Base-by-base conservation (phyloP, 37 sponge, comb jelly and placozoan genomes). In the Petrosia ficiformis region DNA sequence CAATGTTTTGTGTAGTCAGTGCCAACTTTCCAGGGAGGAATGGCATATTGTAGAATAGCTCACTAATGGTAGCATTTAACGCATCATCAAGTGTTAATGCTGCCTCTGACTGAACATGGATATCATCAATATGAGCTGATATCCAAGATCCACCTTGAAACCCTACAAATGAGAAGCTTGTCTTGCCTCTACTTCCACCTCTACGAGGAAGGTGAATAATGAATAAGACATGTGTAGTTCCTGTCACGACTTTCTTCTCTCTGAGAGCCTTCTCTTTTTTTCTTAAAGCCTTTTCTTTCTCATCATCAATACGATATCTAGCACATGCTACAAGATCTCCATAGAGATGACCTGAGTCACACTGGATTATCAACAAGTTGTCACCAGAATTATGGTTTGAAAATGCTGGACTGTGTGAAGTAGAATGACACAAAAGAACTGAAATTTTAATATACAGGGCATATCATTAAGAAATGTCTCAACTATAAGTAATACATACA, bases 311-410 rank as follows among this genome's bases (percentile, higher is more conserved):
- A 21, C 84, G 81, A 61, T 91, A 78, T 64, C 96, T 64, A 39
- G 96, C 96, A 82, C 96, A 95, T 8, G 96, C 92, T 54, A 95
- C 79, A 26, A 95, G 89, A 38, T 95, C 88, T 58, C 68, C 77
- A 80, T 84, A 81, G 3, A 82, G 67, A 42, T 91, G 83, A 40
- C 96, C 96, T 36, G 82, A 77, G 61, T 88, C 92, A 82, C 96
- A 95, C 74, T 91, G 96, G 21, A 94, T 83, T 19, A 94, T 60
- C 2, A 91, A 63, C 4, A 91, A 63, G 34, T 44, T 40, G 41
- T 77, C 66, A 2, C 65, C 59, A 28, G 26, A 37, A 65, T 65
- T 39, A 4, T 64, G 11, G 34, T n/a, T n/a, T n/a, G 68, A 16
- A 16, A 14, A 67, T 28, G 5, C 28, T 34, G 36, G 36, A 29